Evolutionary conservation across 2,797 vertebrate genomes (phyloP).

Genomic region (Rhynchonycteris naso): DNA sequence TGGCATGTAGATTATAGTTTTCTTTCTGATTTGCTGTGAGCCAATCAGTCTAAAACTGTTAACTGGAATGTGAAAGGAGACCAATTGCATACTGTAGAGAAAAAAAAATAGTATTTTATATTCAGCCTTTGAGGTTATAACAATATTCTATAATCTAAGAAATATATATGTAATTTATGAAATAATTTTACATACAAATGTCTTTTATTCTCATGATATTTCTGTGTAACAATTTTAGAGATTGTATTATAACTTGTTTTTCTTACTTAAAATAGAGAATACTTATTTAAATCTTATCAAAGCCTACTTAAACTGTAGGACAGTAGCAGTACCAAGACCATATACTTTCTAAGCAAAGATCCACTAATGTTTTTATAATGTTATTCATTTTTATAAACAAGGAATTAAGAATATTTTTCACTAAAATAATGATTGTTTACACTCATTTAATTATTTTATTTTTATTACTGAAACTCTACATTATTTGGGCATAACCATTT

Average conservation of each 20-base stretch:
- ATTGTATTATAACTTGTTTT: not conserved
- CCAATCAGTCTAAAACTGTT: not conserved
- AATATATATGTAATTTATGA: not conserved
- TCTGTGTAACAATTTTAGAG: not conserved
- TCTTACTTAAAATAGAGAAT: not conserved
- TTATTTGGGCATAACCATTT: not conserved
- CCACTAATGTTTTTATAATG: not conserved
- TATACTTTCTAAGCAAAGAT: not conserved
- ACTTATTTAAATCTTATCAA: not conserved
- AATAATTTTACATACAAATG: not conserved
- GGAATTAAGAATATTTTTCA: not conserved
- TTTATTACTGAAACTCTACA: not conserved
- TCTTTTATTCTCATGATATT: not conserved
- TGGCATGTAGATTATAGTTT: not conserved
- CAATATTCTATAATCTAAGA: not conserved
- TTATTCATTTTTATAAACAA: not conserved
- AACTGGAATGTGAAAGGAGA: not conserved
- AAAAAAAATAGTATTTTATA: not conserved
- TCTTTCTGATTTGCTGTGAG: not conserved
- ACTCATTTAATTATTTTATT: not conserved
- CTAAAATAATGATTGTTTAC: not conserved
- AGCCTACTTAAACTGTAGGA: not conserved
- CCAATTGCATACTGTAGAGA: not conserved
- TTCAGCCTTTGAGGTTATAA: not conserved
- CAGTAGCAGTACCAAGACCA: not conserved